A percentile compares a stretch with the other conserved stretches of the same genome.
phyloP scores from a whole-genome alignment of 2,888 invertebrate genomes.

The Leptopilina syphax region DNA sequence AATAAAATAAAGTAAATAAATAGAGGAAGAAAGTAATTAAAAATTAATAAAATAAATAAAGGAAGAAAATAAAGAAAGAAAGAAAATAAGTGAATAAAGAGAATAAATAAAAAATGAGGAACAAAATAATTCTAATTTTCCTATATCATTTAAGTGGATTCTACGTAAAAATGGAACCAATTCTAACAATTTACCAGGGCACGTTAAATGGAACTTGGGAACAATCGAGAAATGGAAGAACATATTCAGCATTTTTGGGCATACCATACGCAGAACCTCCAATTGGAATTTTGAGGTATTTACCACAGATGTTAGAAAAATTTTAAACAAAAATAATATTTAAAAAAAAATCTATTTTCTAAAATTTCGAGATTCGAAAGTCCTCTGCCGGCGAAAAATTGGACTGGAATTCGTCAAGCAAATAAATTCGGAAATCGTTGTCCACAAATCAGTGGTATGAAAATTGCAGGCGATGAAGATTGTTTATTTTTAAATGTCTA shows the following conservation, averaged over 20 bases:
- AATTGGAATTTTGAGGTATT: conserved; percentile 71
- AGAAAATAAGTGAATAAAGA: too few species aligned
- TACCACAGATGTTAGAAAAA: background rate
- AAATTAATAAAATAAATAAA: too few species aligned
- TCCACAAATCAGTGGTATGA: conserved; percentile 34
- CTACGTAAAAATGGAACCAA: conserved; percentile 42
- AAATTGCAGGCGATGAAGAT: background rate
- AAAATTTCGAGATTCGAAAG: background rate
- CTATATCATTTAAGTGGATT: background rate
- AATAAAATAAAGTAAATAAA: too few species aligned
- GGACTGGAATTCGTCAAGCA: conserved; percentile 46
- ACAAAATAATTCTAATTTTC: background rate
- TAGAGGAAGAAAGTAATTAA: too few species aligned
- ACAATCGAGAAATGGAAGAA: conserved; percentile 61
- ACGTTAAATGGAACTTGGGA: conserved; percentile 65
- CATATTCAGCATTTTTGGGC: conserved; percentile 70
- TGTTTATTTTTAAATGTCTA: conserved; percentile 54
- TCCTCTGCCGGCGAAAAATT: conserved; percentile 31
- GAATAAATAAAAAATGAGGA: background rate
- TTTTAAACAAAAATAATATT: too few species aligned
- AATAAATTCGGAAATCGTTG: conserved; percentile 40
- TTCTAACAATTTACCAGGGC: conserved; percentile 69
- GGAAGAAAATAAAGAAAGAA: too few species aligned
- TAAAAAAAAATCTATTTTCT: too few species aligned
- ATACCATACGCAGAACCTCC: conserved; percentile 76